Evolutionary conservation across 2,797 vertebrate species (phyloP).

Genomic region (Cuculus canorus): DNA sequence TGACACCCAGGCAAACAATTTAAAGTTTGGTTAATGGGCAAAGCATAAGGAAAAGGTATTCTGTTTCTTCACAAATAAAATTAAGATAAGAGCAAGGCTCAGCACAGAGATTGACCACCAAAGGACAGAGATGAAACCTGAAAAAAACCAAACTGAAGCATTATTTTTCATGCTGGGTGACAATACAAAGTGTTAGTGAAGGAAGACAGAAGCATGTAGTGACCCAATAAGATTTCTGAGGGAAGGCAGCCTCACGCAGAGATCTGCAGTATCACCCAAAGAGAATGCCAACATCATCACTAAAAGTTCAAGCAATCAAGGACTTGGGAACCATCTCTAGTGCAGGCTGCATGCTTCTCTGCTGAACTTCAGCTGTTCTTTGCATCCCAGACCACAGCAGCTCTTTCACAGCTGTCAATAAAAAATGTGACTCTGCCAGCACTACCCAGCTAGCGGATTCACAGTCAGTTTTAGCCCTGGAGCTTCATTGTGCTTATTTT

Average conservation of each 20-base stretch:
- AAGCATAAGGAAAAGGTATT: not conserved
- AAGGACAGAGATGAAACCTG: not conserved
- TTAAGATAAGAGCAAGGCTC: not conserved
- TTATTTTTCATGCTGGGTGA: not conserved
- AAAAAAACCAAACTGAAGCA: not conserved
- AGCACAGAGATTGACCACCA: not conserved
- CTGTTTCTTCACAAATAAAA: not conserved
- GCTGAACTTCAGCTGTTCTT: not conserved
- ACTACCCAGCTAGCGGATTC: not conserved
- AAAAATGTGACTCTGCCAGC: not conserved
- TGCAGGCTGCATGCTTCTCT: not conserved
- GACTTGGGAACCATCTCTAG: fast-evolving
- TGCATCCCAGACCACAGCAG: not conserved
- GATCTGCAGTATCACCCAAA: not conserved
- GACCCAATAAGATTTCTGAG: not conserved
- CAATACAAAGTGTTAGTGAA: not conserved
- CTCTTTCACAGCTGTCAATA: not conserved
- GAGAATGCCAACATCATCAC: not conserved
- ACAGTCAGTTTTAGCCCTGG: not conserved
- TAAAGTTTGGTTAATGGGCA: not conserved
- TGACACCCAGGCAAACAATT: not conserved
- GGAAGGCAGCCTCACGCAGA: not conserved
- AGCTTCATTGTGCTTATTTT: not conserved
- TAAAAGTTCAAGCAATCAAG: not conserved
- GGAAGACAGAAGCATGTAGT: not conserved